phyloP scores from a whole-genome alignment of 1,140 invertebrate species.

The Mactra quadrangularis region DNA sequence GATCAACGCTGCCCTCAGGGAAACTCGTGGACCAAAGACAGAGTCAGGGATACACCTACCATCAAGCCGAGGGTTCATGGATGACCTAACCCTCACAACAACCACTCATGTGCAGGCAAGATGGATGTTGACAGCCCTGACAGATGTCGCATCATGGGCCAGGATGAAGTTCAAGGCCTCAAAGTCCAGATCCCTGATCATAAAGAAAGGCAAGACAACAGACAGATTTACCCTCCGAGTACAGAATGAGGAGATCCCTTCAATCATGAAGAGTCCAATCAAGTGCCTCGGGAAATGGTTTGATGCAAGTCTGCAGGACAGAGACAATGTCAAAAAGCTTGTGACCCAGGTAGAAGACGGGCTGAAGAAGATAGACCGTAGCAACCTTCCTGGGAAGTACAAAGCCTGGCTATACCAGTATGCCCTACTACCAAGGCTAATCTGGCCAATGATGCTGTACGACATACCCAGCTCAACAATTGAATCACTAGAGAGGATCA shows the following conservation, averaged over 20 bases:
- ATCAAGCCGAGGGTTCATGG: constrained; percentile 25
- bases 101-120: no score
- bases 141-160: constrained; percentile 18
- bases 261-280: constrained; percentile 12
- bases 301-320: constrained; percentile 6
- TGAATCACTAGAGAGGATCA: constrained; percentile 8
- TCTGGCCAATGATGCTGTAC: constrained; percentile 28
- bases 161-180: constrained; percentile 35
- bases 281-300: constrained; percentile 30
- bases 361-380: constrained; percentile 17
- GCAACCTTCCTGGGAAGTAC: constrained; percentile 41
- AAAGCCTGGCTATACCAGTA: constrained; percentile 54
- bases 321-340: constrained; percentile 4
- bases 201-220: constrained; percentile 23
- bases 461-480: constrained; percentile 11
- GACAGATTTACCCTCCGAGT: background rate
- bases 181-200: constrained; percentile 15
- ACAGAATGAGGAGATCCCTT: constrained; percentile 19
- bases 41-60: background rate
- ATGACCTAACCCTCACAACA: constrained; percentile 11
- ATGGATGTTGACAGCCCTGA: no score
- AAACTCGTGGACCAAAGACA: background rate
- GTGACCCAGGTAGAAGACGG: constrained; percentile 10
- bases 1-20: background rate
- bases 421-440: constrained; percentile 18